These are phyloP conservation scores for Meta bourneti DNA, from an alignment of 2,888 invertebrate species.

Conservation along the genomic window DNA sequence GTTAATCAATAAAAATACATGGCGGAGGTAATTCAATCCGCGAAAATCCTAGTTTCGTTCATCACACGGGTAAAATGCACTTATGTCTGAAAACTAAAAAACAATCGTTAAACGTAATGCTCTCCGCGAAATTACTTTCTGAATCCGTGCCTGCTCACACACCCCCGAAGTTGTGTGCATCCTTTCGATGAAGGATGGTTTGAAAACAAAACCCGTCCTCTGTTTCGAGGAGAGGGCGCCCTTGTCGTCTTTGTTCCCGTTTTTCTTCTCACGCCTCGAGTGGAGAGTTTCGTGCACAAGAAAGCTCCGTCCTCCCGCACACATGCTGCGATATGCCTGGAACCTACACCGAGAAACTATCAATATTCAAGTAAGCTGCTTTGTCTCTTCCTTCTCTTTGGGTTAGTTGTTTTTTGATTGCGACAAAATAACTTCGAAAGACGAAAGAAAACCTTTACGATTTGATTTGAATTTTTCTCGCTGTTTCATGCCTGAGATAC, in stretches of 20 bases:
- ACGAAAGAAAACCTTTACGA: background rate
- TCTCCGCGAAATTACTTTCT: too few species aligned
- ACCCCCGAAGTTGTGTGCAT: too few species aligned
- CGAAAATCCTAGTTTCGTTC: too few species aligned
- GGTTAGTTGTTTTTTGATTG: background rate
- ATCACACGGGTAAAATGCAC: too few species aligned
- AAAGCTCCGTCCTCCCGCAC: background rate
- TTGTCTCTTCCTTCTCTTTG: background rate
- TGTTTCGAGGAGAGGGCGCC: conserved; percentile 13
- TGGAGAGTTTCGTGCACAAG: conserved; percentile 13
- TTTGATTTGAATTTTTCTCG: background rate
- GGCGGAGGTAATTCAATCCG: too few species aligned
- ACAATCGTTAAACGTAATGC: too few species aligned
- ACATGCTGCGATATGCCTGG: conserved; percentile 67
- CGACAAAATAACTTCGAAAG: background rate
- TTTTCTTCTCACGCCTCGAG: background rate
- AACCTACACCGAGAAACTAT: conserved; percentile 69
- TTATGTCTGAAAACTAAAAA: too few species aligned
- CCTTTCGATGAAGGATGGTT: too few species aligned
- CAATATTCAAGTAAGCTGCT: conserved; percentile 68
- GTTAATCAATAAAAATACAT: too few species aligned
- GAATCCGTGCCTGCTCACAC: too few species aligned
- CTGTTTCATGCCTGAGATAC: too few species aligned
- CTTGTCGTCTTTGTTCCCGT: conserved; percentile 9
- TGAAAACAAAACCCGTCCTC: too few species aligned